Evolutionary conservation across 2,113 vertebrate genomes (phyloP).

Genomic region (Periophthalmodon schlosseri): DNA sequence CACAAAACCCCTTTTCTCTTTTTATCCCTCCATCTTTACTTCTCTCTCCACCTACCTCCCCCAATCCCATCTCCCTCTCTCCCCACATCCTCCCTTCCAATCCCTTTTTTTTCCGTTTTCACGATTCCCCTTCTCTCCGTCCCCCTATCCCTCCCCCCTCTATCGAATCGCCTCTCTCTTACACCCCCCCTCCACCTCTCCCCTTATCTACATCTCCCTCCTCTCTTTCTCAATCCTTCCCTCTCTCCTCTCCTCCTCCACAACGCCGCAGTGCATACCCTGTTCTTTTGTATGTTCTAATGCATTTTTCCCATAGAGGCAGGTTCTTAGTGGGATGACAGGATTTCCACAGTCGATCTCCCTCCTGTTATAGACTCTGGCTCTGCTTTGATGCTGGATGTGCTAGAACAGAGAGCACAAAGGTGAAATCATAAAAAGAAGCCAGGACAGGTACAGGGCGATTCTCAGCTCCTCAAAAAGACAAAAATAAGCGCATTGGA

Average conservation of each 20-base stretch:
- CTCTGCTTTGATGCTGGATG: conserved; percentile 34
- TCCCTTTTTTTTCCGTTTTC: not conserved
- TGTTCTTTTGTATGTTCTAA: not conserved
- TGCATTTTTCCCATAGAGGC: conserved; percentile 12
- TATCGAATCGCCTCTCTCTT: not conserved
- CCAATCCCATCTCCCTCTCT: no score
- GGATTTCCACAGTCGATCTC: conserved; percentile 9
- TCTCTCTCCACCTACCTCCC: no score
- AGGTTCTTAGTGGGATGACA: conserved; percentile 20
- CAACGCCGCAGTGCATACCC: not conserved
- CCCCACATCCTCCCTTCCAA: no score
- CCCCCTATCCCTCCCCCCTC: no score
- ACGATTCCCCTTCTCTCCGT: no score
- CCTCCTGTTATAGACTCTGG: conserved; percentile 9
- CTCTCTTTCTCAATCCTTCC: not conserved
- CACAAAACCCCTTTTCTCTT: no score
- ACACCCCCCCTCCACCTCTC: not conserved
- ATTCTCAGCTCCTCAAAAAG: no score
- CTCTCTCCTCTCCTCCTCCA: no score
- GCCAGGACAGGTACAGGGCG: not conserved
- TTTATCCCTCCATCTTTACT: no score
- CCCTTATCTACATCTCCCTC: not conserved
- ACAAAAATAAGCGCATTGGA: no score
- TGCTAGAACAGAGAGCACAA: conserved; percentile 21
- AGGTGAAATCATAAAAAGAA: conserved; percentile 1